phyloP scores from a whole-genome alignment of 2,888 invertebrate genomes.

The Rhamphomyia laevipes region DNA sequence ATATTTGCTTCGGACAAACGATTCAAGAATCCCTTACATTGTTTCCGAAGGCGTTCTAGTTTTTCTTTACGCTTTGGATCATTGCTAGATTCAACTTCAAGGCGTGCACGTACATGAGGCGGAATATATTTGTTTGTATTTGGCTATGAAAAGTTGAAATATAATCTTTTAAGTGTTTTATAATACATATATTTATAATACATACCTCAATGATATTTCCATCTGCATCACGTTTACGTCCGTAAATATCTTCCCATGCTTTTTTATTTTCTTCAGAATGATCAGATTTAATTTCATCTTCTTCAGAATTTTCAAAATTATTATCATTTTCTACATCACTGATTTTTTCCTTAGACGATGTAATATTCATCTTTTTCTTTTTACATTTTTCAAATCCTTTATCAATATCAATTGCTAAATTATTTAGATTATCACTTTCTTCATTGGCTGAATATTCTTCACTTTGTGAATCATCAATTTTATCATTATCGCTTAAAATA shows the following conservation, averaged over 20 bases:
- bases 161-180: background rate
- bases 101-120: slow-evolving; percentile 59
- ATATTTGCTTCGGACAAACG: slow-evolving; percentile 79
- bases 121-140: slow-evolving; percentile 62
- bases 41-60: slow-evolving; percentile 55
- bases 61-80: slow-evolving; percentile 44
- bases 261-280: slow-evolving; percentile 20
- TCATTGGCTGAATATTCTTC: slow-evolving; percentile 7
- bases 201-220: slow-evolving; percentile 61
- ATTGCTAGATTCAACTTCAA: slow-evolving; percentile 28
- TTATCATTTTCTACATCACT: background rate
- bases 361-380: slow-evolving; percentile 3
- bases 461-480: slow-evolving; percentile 3
- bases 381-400: slow-evolving; percentile 4
- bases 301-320: slow-evolving; percentile 12
- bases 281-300: slow-evolving; percentile 16
- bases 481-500: slow-evolving; percentile 8
- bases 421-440: background rate
- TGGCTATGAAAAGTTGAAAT: slow-evolving; percentile 28
- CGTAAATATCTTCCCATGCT: slow-evolving; percentile 87
- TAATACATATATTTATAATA: background rate
- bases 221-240: slow-evolving; percentile 65
- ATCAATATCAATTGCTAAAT: slow-evolving; percentile 6
- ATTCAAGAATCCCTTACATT: slow-evolving; percentile 79
- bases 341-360: background rate